Conservation (phyloP, 2,113 vertebrate genomes). For the Noctilio leporinus region DNA sequence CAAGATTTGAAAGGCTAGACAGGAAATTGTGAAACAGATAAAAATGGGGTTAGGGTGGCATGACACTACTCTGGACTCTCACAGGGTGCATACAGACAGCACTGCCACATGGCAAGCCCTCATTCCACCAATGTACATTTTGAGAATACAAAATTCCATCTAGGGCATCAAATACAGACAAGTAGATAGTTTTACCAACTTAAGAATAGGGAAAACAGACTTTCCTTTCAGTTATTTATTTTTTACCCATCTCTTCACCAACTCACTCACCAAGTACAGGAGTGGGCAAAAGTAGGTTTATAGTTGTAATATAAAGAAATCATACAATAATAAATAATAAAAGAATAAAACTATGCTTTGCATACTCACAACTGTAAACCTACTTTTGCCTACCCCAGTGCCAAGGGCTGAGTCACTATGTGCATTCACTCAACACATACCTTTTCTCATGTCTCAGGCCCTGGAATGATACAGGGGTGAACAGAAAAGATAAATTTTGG, state of each 20-base stretch:
- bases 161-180: background rate
- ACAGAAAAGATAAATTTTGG: background rate
- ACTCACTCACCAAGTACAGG: background rate
- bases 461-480: background rate
- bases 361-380: background rate
- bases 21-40: slow-evolving; percentile 47
- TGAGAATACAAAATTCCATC: background rate
- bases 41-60: background rate
- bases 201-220: background rate
- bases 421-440: background rate
- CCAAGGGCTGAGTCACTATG: background rate
- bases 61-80: background rate
- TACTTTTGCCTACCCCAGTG: background rate
- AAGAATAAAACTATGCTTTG: background rate
- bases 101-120: background rate
- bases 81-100: background rate
- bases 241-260: background rate
- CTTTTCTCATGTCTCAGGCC: background rate
- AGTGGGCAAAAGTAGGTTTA: background rate
- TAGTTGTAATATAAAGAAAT: background rate
- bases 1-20: slow-evolving; percentile 32
- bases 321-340: background rate
- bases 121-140: background rate
- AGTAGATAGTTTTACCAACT: too few relatives aligned
- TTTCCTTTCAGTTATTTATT: background rate